Evolutionary conservation across 2,797 vertebrate species (phyloP).

Genomic region (Sylvilagus floridanus): DNA sequence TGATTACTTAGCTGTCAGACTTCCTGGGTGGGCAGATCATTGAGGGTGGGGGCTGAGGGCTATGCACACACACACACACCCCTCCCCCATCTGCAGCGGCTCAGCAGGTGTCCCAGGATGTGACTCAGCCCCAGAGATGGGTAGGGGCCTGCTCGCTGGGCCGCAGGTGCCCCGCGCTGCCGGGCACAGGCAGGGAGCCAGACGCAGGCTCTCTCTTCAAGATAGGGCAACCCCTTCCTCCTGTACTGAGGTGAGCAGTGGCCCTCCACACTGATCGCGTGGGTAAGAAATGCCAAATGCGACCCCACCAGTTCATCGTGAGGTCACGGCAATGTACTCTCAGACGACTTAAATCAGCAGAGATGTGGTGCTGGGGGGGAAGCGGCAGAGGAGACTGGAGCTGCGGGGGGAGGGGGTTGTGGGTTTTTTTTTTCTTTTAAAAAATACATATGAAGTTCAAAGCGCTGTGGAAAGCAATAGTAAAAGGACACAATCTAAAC

Average conservation of each 20-base stretch:
- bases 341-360: slow-evolving; percentile 56
- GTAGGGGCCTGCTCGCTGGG: no score
- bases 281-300: slow-evolving; percentile 43
- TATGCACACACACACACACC: no score
- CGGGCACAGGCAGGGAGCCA: not conserved
- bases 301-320: not conserved
- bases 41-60: no score
- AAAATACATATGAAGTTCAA: slow-evolving; percentile 58
- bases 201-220: not conserved
- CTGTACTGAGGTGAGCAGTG: not conserved
- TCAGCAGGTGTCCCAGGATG: no score
- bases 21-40: no score
- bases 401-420: no score
- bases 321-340: slow-evolving; percentile 76
- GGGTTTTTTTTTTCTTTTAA: slow-evolving; percentile 2
- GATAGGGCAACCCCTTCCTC: not conserved
- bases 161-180: no score
- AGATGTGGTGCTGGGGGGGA: not conserved
- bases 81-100: no score
- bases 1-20: not conserved
- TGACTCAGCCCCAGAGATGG: no score
- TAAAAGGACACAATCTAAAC: slow-evolving; percentile 78
- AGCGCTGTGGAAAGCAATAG: slow-evolving; percentile 75
- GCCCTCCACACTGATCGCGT: not conserved
- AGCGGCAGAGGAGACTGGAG: not conserved